Evolutionary conservation across 2,113 vertebrate genomes (phyloP).

Genomic region (Isurus oxyrinchus): DNA sequence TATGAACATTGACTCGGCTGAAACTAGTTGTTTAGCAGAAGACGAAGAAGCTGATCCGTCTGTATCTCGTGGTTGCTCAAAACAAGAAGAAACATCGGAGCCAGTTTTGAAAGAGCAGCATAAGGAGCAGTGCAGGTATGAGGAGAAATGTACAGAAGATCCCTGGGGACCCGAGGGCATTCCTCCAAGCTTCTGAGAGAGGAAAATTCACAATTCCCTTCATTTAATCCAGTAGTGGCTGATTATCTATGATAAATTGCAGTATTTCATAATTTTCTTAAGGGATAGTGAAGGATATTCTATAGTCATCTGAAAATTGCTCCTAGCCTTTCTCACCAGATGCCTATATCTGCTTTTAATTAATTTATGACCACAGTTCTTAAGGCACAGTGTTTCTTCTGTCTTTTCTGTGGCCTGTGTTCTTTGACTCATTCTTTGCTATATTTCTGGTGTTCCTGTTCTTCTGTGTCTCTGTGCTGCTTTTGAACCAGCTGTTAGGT

Average conservation of each 20-base stretch:
- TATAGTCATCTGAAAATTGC: neutral
- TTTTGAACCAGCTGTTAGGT: too few species aligned
- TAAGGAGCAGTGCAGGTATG: slow-evolving; percentile 25
- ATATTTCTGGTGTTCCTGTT: neutral
- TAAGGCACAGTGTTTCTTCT: neutral
- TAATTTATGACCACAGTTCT: neutral
- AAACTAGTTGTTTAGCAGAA: slow-evolving; percentile 33
- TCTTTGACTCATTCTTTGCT: neutral
- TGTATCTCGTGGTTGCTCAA: slow-evolving; percentile 10
- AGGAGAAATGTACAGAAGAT: neutral
- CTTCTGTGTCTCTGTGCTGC: neutral
- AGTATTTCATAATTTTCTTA: neutral
- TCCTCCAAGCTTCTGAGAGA: neutral
- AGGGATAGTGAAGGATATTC: neutral
- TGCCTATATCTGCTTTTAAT: neutral
- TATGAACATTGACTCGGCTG: slow-evolving; percentile 30
- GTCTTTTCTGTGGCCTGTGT: neutral
- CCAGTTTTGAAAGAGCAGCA: slow-evolving; percentile 14
- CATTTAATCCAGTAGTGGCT: neutral
- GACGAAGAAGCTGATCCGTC: slow-evolving; percentile 35
- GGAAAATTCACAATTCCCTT: neutral
- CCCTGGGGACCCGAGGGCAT: neutral
- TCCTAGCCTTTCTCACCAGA: neutral
- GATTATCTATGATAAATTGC: neutral
- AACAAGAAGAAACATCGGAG: neutral